Base-by-base conservation (phyloP, 2,113 vertebrate genomes). In the Brachypteracias leptosomus region DNA sequence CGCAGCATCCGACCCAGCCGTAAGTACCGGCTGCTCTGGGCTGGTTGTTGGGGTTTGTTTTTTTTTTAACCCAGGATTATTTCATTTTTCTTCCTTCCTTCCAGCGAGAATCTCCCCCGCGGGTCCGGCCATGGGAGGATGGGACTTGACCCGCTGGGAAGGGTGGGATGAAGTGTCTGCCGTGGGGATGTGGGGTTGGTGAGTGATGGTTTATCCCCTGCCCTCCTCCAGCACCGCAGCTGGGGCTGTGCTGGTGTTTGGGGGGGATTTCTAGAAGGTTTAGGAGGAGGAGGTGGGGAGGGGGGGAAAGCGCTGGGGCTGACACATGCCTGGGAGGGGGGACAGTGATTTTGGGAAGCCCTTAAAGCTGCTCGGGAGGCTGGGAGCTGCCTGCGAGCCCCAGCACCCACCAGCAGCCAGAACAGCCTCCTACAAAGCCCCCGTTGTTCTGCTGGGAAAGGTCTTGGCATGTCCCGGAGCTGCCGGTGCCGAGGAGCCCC, bases 201-300 rank as follows among this genome's bases (percentile, higher is more conserved):
- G 66, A 3, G 3, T 16, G 11, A 2, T 7, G 33, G 10, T 2
- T 20, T 38, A n/a, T 16, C 7, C 73, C 7, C 20, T 51, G 22
- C 52, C 38, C 17, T 35, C 49, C 26, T 26, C 28, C n/a, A 1
- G 49, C 47, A 5, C n/a, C 13, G 42, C 42, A 42, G 42, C 42
- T 42, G 11, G 42, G 52, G 52, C 28, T 18, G 28, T 16, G 7
- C 28, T 29, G 28, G 42, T 42, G 11, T 15, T 55, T 16, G 8
- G 4, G 13, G 47, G n/a, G 31, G 31, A 42, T 42, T 42, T 42
- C 11, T 42, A 15, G 42, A 42, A 55, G 52, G 88, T 80, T 19
- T 16, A 0, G 52, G n/a, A n/a, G n/a, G n/a, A n/a, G n/a, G n/a
- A n/a, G n/a, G n/a, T 11, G 28, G 6, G 59, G 19, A 3, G 42